Conservation (phyloP, 2,113 vertebrate species). For the Chroicocephalus ridibundus region DNA sequence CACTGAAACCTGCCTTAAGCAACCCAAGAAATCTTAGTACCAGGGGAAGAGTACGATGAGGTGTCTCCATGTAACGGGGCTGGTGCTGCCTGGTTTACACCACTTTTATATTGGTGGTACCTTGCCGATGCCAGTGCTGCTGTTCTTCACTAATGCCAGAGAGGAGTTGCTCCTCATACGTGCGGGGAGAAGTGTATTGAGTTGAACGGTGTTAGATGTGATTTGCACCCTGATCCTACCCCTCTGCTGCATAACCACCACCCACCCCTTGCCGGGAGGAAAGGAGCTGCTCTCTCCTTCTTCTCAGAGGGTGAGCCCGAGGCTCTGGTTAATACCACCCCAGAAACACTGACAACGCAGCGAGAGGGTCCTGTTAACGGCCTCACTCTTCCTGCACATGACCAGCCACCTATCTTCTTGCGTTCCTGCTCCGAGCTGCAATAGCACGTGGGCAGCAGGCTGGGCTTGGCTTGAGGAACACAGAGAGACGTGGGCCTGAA, state of each 20-base stretch:
- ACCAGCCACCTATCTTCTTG: rapidly evolving
- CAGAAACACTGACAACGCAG: rapidly evolving
- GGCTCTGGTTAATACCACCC: background rate
- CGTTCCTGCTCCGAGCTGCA: background rate
- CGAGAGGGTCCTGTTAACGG: rapidly evolving
- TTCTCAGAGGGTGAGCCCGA: rapidly evolving
- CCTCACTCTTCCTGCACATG: background rate
- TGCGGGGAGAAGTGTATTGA: rapidly evolving
- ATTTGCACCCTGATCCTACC: background rate
- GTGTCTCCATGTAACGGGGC: rapidly evolving
- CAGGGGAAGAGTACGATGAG: background rate
- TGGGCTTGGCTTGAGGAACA: background rate
- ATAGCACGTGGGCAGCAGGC: background rate
- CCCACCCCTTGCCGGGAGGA: background rate
- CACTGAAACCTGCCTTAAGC: slow-evolving; percentile 40
- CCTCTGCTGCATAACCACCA: background rate
- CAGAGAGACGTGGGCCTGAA: background rate
- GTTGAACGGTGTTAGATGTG: background rate
- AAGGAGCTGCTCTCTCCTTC: background rate
- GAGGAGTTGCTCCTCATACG: background rate
- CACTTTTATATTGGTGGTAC: background rate
- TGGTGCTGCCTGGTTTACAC: background rate
- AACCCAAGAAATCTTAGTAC: background rate
- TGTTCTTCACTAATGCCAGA: rapidly evolving
- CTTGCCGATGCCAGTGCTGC: background rate